These are phyloP conservation scores for Ptychoptera contaminata DNA, from an alignment of 2,888 invertebrate genomes.

Conservation along the genomic window DNA sequence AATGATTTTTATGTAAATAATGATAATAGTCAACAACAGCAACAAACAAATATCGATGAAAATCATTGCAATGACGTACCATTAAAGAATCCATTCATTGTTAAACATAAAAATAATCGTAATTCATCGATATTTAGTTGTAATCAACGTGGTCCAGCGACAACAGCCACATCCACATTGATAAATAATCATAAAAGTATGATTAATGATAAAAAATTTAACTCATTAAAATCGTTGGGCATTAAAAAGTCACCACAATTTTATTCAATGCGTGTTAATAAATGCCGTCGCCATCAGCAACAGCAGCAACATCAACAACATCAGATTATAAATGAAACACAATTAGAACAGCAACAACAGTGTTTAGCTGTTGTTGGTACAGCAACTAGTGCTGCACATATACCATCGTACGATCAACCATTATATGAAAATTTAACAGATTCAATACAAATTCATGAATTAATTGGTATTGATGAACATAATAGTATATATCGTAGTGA, in stretches of 20 bases:
- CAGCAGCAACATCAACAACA: background rate
- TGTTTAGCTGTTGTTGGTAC: constrained; percentile 26
- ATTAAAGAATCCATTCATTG: constrained; percentile 18
- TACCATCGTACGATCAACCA: constrained; percentile 17
- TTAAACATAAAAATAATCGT: constrained; percentile 18
- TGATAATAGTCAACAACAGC: constrained; percentile 23
- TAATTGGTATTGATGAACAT: constrained; percentile 24
- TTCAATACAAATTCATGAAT: constrained; percentile 47
- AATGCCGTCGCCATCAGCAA: constrained; percentile 28
- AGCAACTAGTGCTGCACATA: constrained; percentile 7
- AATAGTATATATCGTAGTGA: constrained; percentile 30
- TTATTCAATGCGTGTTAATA: constrained; percentile 14
- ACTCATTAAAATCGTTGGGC: constrained; percentile 22
- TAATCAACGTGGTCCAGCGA: constrained; percentile 6
- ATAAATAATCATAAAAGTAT: constrained; percentile 1
- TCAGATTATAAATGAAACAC: background rate
- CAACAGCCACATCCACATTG: constrained; percentile 17
- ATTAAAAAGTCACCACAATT: constrained; percentile 13
- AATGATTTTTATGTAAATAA: constrained; percentile 4
- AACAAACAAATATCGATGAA: constrained; percentile 11
- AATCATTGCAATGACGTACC: too few species aligned
- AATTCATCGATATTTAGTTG: constrained; percentile 16
- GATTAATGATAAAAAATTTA: constrained; percentile 16
- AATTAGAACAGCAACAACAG: constrained; percentile 9
- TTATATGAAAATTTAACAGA: constrained; percentile 48